Evolutionary conservation across 2,888 invertebrate genomes (phyloP).

Genomic region (Microplitis manilae): DNA sequence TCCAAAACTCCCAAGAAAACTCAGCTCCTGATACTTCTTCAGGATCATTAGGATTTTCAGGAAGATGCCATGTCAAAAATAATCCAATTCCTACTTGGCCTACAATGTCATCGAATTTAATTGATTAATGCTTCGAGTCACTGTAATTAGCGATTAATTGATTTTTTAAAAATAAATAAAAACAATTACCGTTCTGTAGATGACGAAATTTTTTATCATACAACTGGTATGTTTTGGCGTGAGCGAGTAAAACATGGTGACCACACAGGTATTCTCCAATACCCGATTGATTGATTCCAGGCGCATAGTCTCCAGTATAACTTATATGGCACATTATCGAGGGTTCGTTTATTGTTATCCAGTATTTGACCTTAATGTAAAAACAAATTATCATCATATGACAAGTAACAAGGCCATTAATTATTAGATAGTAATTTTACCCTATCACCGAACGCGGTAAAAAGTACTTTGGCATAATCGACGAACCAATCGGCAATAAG

Average conservation of each 20-base stretch:
- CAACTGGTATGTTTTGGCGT: constrained; percentile 77
- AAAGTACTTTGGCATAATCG: constrained; percentile 77
- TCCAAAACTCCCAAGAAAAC: constrained; percentile 74
- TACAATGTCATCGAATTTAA: constrained; percentile 25
- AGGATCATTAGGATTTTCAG: constrained; percentile 61
- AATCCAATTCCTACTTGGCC: constrained; percentile 77
- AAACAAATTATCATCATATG: background rate
- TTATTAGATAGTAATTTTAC: constrained; percentile 62
- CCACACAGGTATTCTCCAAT: constrained; percentile 77
- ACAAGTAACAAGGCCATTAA: too few species aligned
- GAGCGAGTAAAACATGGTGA: constrained; percentile 78
- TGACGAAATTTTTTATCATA: constrained; percentile 76
- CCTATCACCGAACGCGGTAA: constrained; percentile 76
- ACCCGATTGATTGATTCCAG: constrained; percentile 68
- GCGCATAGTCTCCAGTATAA: constrained; percentile 68
- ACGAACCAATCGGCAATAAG: constrained; percentile 78
- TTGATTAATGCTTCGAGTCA: too few species aligned
- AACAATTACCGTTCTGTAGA: constrained; percentile 72
- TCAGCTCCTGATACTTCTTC: constrained; percentile 75
- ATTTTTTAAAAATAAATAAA: too few species aligned
- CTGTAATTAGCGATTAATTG: too few species aligned
- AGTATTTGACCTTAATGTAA: constrained; percentile 69
- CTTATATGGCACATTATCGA: constrained; percentile 75
- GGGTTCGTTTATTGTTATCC: constrained; percentile 89
- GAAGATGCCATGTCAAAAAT: constrained; percentile 74